Conservation (phyloP, 2,797 vertebrate species). For the Orestias chungarensis region DNA sequence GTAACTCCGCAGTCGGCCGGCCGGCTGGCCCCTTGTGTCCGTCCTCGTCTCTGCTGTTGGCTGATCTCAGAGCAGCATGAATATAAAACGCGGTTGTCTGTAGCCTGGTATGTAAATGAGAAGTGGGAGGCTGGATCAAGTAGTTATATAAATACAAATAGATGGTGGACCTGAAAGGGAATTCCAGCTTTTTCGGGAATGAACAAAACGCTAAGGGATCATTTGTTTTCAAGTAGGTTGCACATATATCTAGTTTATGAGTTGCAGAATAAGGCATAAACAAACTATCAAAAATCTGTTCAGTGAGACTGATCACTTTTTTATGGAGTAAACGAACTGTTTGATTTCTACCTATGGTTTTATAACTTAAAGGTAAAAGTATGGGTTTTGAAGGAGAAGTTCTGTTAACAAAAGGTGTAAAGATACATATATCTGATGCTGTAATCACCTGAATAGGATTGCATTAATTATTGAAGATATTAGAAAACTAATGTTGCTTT, state of each 20-base stretch:
- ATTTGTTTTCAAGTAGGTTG: background rate
- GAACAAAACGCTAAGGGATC: background rate
- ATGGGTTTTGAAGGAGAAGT: background rate
- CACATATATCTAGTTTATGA: background rate
- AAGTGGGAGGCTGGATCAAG: slow-evolving; percentile 4
- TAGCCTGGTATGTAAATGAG: slow-evolving; percentile 11
- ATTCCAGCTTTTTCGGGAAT: background rate
- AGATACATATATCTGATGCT: background rate
- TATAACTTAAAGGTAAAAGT: background rate
- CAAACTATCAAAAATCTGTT: background rate
- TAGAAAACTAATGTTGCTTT: too few species aligned
- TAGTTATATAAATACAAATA: background rate
- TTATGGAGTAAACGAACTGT: background rate
- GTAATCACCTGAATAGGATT: background rate
- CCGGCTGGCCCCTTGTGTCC: slow-evolving; percentile 21
- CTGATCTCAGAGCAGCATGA: slow-evolving; percentile 25
- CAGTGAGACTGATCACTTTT: background rate
- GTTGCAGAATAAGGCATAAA: background rate
- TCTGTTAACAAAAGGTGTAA: background rate
- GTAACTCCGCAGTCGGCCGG: slow-evolving; percentile 44
- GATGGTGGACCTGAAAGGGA: background rate
- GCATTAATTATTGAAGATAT: too few species aligned
- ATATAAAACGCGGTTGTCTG: slow-evolving; percentile 28
- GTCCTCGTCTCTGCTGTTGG: slow-evolving; percentile 13
- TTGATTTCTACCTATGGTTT: slow-evolving; percentile 3